Percentiles rank a stretch among this genome's conserved stretches.
Conservation (phyloP, 2,888 invertebrate genomes). For the Scaeva pyrastri region DNA sequence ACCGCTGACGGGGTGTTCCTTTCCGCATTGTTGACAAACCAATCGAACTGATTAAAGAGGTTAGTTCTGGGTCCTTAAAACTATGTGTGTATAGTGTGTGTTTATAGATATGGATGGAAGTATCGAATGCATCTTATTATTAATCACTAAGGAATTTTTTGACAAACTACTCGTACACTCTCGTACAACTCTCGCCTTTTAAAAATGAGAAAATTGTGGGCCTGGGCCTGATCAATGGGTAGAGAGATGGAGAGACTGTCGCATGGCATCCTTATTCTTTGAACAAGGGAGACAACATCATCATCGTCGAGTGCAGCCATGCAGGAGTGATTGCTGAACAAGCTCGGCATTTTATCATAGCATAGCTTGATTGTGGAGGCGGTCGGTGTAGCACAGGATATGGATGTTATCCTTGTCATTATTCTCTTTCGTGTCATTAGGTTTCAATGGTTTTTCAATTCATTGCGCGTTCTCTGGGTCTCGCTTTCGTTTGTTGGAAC, state of each 20-base stretch:
- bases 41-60: conserved; percentile 66
- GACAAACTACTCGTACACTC: conserved; percentile 67
- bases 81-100: too few species aligned
- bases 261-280: conserved; percentile 28
- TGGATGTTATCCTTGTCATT: conserved; percentile 79
- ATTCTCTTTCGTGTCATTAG: conserved; percentile 84
- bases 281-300: conserved; percentile 62
- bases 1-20: conserved; percentile 60
- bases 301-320: conserved; percentile 74
- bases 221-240: not conserved
- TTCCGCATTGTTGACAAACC: conserved; percentile 66
- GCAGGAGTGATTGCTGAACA: conserved; percentile 74
- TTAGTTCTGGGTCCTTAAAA: conserved; percentile 50
- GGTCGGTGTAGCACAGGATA: conserved; percentile 47
- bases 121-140: conserved; percentile 69
- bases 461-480: conserved; percentile 63
- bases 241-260: not conserved
- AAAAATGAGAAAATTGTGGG: conserved; percentile 48
- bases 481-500: conserved; percentile 47
- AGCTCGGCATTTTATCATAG: conserved; percentile 72
- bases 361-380: conserved; percentile 7
- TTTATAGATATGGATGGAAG: not conserved
- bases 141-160: conserved; percentile 64
- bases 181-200: too few species aligned
- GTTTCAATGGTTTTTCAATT: conserved; percentile 81